These are phyloP conservation scores for Acutogordius australiensis DNA, from an alignment of 2,888 invertebrate genomes.

Conservation along the genomic window DNA sequence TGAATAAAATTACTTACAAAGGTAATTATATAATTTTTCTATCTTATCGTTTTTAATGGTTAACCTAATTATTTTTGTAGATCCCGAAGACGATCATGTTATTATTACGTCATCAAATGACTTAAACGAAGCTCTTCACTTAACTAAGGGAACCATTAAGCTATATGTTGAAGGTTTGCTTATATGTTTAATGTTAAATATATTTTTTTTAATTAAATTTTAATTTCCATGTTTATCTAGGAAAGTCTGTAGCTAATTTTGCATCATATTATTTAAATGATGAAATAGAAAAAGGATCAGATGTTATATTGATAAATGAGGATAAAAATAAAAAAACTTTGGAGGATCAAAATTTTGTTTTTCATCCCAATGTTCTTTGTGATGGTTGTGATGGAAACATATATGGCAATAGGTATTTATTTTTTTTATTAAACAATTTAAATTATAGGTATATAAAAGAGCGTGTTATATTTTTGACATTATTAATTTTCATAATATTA, in stretches of 20 bases:
- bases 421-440: too few relatives aligned
- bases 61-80: too few relatives aligned
- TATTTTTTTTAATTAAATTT: too few relatives aligned
- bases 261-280: not conserved
- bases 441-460: too few relatives aligned
- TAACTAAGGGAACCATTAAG: not conserved
- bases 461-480: too few relatives aligned
- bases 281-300: not conserved
- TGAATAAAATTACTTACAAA: too few relatives aligned
- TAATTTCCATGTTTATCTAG: too few relatives aligned
- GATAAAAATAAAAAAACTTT: not conserved
- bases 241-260: too few relatives aligned
- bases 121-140: not conserved
- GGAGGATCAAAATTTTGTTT: not conserved
- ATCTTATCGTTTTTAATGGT: too few relatives aligned
- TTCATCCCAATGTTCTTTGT: not conserved
- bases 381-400: not conserved
- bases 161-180: not conserved
- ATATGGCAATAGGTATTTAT: too few relatives aligned
- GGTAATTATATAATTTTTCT: too few relatives aligned
- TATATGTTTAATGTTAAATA: not conserved
- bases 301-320: not conserved
- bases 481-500: too few relatives aligned
- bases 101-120: not conserved
- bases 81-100: not conserved